Percentiles rank a stretch among this genome's conserved stretches.
Evolutionary conservation across 2,888 invertebrate species (phyloP).

Genomic region (Luperina nickerlii): DNA sequence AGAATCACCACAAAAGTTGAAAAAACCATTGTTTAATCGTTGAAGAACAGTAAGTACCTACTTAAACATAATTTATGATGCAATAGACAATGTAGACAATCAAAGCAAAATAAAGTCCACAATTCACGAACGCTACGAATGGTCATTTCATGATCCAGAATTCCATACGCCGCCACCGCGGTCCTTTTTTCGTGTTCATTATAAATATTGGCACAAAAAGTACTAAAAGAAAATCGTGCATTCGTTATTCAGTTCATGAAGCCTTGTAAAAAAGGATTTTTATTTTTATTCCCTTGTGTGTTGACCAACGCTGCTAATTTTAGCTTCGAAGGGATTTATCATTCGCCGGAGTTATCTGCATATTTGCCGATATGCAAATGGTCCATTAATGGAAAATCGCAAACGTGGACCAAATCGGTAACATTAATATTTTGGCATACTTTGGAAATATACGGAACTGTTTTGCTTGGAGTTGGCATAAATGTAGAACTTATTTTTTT

Average conservation of each 20-base stretch:
- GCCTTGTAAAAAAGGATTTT: not conserved
- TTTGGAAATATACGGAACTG: slow-evolving; percentile 16
- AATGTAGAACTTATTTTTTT: not conserved
- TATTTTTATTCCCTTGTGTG: not conserved
- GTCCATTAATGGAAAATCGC: slow-evolving; percentile 39
- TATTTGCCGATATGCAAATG: slow-evolving; percentile 42
- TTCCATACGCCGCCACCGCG: no score
- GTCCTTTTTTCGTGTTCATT: not conserved
- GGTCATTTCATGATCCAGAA: not conserved
- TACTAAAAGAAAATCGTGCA: not conserved
- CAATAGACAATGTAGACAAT: not conserved
- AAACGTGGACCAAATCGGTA: slow-evolving; percentile 38
- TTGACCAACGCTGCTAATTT: not conserved
- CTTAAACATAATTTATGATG: not conserved
- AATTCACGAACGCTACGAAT: not conserved
- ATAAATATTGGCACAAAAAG: not conserved
- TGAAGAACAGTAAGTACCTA: not conserved
- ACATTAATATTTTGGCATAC: slow-evolving; percentile 39
- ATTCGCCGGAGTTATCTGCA: slow-evolving; percentile 37
- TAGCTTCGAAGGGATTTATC: slow-evolving; percentile 19
- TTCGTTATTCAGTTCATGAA: not conserved
- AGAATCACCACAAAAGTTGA: no score
- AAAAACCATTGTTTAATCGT: not conserved
- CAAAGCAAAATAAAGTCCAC: not conserved
- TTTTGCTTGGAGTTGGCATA: not conserved